A percentile compares a stretch with the other conserved stretches of the same genome.
Conservation (phyloP, 2,113 vertebrate species). For the Trichechus manatus region DNA sequence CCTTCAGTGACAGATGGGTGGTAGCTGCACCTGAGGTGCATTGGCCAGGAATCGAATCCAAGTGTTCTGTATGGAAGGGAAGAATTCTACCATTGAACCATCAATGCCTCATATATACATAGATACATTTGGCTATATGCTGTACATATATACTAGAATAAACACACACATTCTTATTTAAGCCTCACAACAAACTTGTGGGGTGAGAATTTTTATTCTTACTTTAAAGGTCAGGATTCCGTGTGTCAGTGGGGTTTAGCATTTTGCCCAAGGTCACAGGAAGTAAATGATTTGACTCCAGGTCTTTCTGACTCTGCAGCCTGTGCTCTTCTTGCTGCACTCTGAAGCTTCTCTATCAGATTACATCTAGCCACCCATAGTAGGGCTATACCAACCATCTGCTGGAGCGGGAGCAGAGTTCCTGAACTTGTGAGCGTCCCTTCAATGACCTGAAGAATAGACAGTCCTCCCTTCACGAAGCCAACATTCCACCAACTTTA, state of each 20-base stretch:
- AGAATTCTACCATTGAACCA: not conserved
- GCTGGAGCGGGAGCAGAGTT: not conserved
- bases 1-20: not conserved
- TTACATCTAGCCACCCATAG: not conserved
- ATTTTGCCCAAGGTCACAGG: not conserved
- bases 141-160: not conserved
- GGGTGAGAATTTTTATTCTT: not conserved
- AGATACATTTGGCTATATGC: not conserved
- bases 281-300: not conserved
- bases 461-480: not conserved
- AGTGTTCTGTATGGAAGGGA: not conserved
- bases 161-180: not conserved
- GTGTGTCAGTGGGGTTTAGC: not conserved
- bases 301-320: not conserved
- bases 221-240: constrained; percentile 22
- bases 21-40: not conserved
- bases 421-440: not conserved
- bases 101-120: too few species aligned
- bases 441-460: not conserved
- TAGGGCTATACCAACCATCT: not conserved
- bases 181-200: not conserved
- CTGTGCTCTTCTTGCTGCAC: not conserved
- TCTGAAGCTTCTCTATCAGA: not conserved
- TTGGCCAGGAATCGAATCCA: not conserved
- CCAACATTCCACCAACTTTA: not conserved